Base-by-base conservation (phyloP, 2,797 vertebrate species). In the Channa striata region DNA sequence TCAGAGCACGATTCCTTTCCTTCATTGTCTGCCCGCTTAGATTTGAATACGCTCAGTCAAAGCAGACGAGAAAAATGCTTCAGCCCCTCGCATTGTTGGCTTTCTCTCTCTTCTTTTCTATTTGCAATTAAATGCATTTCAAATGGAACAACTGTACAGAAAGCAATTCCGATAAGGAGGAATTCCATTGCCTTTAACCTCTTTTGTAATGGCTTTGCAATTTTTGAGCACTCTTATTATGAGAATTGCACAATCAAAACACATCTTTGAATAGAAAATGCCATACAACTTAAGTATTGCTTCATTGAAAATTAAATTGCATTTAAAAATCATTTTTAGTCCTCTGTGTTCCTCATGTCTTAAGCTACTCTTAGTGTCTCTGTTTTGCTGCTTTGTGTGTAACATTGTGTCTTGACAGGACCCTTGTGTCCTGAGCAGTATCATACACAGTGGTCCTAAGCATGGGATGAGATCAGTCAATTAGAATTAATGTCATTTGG, bases 101-200 rank as follows among this genome's bases (percentile, higher is more conserved):
- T 90, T 92, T 90, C 92, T 91, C 90, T 89, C 91, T 88, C 86
- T 78, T 91, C 92, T 93, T 93, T 93, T 95, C 92, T 94, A 94
- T 94, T 95, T 95, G 93, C 93, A 95, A 94, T 95, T 94, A 94
- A 94, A 94, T 95, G 94, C 93, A 94, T 95, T 95, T 95, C 92
- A 94, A 94, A 94, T 90, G 93, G 93, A 94, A 94, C 93, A 93
- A 94, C 91, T 94, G 93, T 93, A 94, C 91, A 91, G 92, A 93
- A 93, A 93, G 93, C 91, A 90, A 89, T 93, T 89, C 82, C 82
- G 93, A 95, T 94, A 94, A 95, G 92, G 68, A 83, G 73, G 84
- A 93, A 93, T 92, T 91, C 89, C 92, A 92, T 92, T 93, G 89
- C 92, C 92, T 91, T 91, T 93, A 92, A 89, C 88, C 90, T 90